A percentile compares a stretch with the other conserved stretches of the same genome.
Evolutionary conservation across 2,113 vertebrate species (phyloP).

Genomic region (cattle (Bos taurus)): ARS-UCD2.0 NC_037328.1:153221501-153222000

Average conservation of each 20-base stretch:
- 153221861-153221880: conserved; percentile 84
- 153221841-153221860: conserved; percentile 77
- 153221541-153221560: no score
- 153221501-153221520: fast-evolving
- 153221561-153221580: fast-evolving
- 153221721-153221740: neutral
- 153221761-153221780: conserved; percentile 63
- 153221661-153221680: neutral
- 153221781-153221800: conserved; percentile 85
- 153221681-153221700: neutral
- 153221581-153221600: neutral
- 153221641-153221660: neutral
- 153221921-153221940: conserved; percentile 77
- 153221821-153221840: conserved; percentile 81
- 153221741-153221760: neutral
- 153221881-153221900: conserved; percentile 54
- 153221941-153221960: neutral
- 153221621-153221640: neutral
- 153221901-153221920: conserved; percentile 85
- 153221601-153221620: neutral
- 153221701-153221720: neutral
- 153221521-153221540: neutral
- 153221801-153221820: conserved; percentile 83
- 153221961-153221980: neutral
- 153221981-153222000: neutral